Conservation (phyloP, 2,797 vertebrate species). For the Helostoma temminkii region DNA sequence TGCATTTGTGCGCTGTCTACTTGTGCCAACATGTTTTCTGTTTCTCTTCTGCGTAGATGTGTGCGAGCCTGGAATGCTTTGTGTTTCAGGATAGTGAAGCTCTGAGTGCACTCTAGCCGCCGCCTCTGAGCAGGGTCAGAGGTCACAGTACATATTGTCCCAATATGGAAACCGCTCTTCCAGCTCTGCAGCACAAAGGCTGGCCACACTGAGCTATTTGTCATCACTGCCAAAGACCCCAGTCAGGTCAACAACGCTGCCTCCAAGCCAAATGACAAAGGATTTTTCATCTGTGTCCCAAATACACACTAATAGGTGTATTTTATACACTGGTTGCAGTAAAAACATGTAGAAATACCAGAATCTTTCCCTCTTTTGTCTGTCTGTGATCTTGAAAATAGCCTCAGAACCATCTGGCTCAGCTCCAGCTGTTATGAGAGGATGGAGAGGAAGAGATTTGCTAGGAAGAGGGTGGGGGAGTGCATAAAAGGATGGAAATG, state of each 20-base stretch:
- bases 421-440: constrained; percentile 67
- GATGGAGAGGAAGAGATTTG: constrained; percentile 61
- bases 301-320: constrained; percentile 32
- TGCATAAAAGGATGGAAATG: constrained; percentile 64
- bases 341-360: constrained; percentile 35
- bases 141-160: constrained; percentile 78
- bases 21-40: constrained; percentile 70
- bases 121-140: constrained; percentile 72
- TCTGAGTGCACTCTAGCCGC: constrained; percentile 50
- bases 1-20: constrained; percentile 70
- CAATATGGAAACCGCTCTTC: constrained; percentile 76
- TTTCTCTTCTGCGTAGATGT: constrained; percentile 53
- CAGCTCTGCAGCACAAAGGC: constrained; percentile 66
- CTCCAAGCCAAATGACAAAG: constrained; percentile 65
- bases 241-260: constrained; percentile 67
- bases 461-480: constrained; percentile 52
- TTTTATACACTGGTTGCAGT: constrained; percentile 15
- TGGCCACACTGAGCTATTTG: constrained; percentile 77
- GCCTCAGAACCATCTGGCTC: constrained; percentile 64
- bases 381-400: constrained; percentile 58
- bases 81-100: constrained; percentile 58
- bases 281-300: constrained; percentile 50
- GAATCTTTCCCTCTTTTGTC: constrained; percentile 37
- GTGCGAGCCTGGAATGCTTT: constrained; percentile 59
- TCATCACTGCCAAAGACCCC: constrained; percentile 66